Conservation (phyloP, 2,113 vertebrate genomes). For the Limnothrissa miodon region DNA sequence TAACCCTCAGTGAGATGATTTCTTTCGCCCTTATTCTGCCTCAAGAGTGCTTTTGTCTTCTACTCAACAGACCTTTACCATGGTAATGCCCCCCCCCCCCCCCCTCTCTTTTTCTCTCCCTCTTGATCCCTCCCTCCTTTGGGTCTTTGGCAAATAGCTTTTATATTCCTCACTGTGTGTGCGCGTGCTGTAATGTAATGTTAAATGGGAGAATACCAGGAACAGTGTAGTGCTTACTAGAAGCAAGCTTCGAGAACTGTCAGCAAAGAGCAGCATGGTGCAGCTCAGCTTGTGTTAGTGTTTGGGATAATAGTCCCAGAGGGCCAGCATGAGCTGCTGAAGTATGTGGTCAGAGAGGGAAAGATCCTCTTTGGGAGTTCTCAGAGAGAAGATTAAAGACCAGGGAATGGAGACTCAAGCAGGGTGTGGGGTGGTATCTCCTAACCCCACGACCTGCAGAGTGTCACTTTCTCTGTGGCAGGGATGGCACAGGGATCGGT, state of each 20-base stretch:
- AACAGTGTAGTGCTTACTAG: background rate
- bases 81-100: background rate
- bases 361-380: background rate
- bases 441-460: background rate
- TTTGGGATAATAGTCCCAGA: background rate
- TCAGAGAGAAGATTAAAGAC: background rate
- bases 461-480: background rate
- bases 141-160: background rate
- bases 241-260: background rate
- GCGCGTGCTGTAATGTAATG: background rate
- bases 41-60: background rate
- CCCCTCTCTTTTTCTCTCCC: background rate
- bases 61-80: slow-evolving; percentile 5
- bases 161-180: background rate
- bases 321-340: background rate
- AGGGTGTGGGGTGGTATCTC: slow-evolving; percentile 1
- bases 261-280: background rate
- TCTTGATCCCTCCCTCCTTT: background rate
- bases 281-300: background rate
- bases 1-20: background rate
- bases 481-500: background rate
- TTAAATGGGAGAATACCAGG: background rate
- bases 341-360: background rate
- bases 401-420: background rate
- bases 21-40: background rate